Percentiles rank a stretch among this genome's conserved stretches.
Evolutionary conservation across 2,113 vertebrate genomes (phyloP).

Genomic region (Brachypteracias leptosomus): DNA sequence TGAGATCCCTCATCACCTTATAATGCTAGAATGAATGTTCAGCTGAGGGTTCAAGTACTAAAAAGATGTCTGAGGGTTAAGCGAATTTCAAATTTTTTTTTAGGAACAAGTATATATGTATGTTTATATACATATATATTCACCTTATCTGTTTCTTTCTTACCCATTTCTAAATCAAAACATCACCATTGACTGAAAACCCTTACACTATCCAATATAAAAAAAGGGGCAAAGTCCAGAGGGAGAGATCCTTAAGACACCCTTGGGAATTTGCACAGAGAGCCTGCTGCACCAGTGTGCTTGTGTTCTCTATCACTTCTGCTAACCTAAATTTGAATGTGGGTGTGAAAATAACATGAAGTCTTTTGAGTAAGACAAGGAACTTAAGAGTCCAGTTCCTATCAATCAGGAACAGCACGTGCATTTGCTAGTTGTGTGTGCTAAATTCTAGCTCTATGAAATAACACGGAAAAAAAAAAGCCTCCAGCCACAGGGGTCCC

Average conservation of each 20-base stretch:
- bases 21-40: background rate
- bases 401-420: background rate
- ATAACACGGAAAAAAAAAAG: no score
- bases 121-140: background rate
- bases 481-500: background rate
- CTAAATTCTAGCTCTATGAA: background rate
- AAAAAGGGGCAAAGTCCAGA: background rate
- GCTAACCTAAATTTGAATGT: background rate
- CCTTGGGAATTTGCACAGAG: background rate
- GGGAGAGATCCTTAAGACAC: background rate
- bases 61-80: background rate
- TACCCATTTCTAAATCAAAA: background rate
- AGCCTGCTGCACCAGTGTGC: fast-evolving
- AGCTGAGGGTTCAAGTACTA: background rate
- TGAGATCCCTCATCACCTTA: background rate
- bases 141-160: background rate
- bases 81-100: background rate
- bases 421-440: background rate
- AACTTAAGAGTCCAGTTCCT: background rate
- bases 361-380: background rate
- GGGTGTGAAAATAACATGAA: background rate
- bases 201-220: background rate
- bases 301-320: background rate
- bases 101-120: background rate
- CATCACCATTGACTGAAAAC: background rate